Percentiles rank a stretch among this genome's conserved stretches.
Evolutionary conservation across 2,113 vertebrate species (phyloP).

Genomic region (Chiloscyllium plagiosum): DNA sequence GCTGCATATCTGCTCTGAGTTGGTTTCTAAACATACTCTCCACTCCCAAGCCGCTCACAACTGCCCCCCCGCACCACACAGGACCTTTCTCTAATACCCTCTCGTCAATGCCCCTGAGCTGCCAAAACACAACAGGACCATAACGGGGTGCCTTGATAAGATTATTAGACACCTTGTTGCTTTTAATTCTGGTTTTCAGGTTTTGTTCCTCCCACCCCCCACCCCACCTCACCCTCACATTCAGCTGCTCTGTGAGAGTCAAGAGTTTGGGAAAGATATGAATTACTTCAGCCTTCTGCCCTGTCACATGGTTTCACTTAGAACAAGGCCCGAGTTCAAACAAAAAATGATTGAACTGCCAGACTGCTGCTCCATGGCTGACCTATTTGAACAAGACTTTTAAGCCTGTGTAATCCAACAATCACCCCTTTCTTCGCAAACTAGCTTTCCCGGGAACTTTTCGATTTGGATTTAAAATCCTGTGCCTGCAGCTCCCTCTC

Average conservation of each 20-base stretch:
- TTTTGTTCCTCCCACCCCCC: no score
- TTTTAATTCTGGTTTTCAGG: not conserved
- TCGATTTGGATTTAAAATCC: not conserved
- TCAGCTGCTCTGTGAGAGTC: not conserved
- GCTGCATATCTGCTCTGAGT: not conserved
- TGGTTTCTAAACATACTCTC: not conserved
- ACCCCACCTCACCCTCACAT: not conserved
- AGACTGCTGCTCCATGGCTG: slow-evolving; percentile 3
- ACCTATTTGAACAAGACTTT: not conserved
- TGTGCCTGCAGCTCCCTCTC: not conserved
- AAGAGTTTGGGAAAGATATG: not conserved
- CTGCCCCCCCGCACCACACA: not conserved
- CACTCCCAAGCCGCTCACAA: not conserved
- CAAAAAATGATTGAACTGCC: not conserved
- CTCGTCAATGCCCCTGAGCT: not conserved
- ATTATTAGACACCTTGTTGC: not conserved
- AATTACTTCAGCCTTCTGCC: not conserved
- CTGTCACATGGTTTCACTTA: slow-evolving; percentile 25
- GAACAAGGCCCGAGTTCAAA: slow-evolving; percentile 15
- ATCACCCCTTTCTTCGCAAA: slow-evolving; percentile 1
- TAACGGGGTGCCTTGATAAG: not conserved
- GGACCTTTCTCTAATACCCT: not conserved
- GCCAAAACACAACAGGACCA: not conserved
- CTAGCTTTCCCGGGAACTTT: not conserved
- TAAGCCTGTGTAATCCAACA: slow-evolving; percentile 2